A percentile compares a stretch with the other conserved stretches of the same genome.
Evolutionary conservation across 1,140 invertebrate species (phyloP).

Genomic region (Drosophila lini): DNA sequence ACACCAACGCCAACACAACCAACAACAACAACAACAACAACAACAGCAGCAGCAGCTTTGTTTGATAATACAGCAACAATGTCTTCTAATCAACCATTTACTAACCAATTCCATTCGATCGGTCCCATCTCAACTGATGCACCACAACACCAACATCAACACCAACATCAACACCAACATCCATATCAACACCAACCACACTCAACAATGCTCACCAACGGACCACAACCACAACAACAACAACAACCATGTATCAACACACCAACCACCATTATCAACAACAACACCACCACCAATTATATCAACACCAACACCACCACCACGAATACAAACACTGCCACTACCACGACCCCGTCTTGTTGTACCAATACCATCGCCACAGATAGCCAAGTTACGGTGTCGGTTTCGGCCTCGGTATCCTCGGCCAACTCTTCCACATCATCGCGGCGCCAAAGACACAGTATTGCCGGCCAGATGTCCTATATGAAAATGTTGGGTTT

Average conservation of each 20-base stretch:
- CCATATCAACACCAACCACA: background rate
- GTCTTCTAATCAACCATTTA: constrained; percentile 53
- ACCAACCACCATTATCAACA: constrained; percentile 15
- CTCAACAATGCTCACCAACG: constrained; percentile 18
- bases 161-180: constrained; percentile 4
- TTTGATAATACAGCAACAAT: constrained; percentile 53
- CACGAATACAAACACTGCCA: constrained; percentile 34
- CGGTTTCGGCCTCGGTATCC: constrained; percentile 74
- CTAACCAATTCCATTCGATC: constrained; percentile 53
- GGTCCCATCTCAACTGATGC: constrained; percentile 48
- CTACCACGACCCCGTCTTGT: constrained; percentile 47
- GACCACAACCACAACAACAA: constrained; percentile 17
- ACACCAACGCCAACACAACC: constrained; percentile 7
- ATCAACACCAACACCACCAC: constrained; percentile 26
- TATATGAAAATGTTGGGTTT: constrained; percentile 94
- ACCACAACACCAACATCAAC: constrained; percentile 29
- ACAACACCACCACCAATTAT: constrained; percentile 26
- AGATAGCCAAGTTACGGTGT: constrained; percentile 79
- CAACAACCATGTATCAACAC: constrained; percentile 14
- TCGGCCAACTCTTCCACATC: constrained; percentile 84
- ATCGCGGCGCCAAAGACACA: constrained; percentile 94
- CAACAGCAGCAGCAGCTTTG: constrained; percentile 50
- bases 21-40: constrained; percentile 11
- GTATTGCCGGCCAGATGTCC: constrained; percentile 96
- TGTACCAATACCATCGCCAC: constrained; percentile 74